Evolutionary conservation across 2,888 invertebrate genomes (phyloP).

Genomic region (Cheilosia impressa): DNA sequence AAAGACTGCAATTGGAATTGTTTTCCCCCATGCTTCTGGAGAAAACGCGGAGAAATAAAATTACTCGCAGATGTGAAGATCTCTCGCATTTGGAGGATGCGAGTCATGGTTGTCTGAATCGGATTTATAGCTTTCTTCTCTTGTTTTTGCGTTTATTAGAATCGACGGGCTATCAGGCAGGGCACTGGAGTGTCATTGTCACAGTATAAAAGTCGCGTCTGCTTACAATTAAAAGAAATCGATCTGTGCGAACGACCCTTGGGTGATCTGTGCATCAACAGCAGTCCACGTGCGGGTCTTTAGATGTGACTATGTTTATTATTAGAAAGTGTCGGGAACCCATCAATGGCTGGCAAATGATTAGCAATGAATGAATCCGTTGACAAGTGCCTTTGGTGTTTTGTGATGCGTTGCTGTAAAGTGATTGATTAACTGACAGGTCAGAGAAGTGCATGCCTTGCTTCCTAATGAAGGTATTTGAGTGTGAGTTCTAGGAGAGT

Average conservation of each 20-base stretch:
- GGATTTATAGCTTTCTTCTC: constrained; percentile 58
- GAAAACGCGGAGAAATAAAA: constrained; percentile 30
- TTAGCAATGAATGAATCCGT: constrained; percentile 27
- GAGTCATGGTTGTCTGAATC: constrained; percentile 59
- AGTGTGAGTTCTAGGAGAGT: not conserved
- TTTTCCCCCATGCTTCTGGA: constrained; percentile 15
- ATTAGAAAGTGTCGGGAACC: constrained; percentile 12
- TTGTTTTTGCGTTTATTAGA: constrained; percentile 20
- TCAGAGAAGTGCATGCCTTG: not conserved
- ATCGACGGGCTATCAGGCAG: constrained; percentile 33
- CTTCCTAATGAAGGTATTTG: not conserved
- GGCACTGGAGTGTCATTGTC: constrained; percentile 46
- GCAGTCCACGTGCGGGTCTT: constrained; percentile 4
- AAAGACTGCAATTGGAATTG: constrained; percentile 43
- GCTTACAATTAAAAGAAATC: constrained; percentile 28
- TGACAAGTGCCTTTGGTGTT: not conserved
- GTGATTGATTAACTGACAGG: constrained; percentile 23
- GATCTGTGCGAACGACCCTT: constrained; percentile 21
- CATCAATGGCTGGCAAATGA: not conserved
- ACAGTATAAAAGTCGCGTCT: constrained; percentile 11
- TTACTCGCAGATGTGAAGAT: constrained; percentile 53
- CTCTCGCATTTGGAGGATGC: constrained; percentile 6
- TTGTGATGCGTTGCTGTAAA: constrained; percentile 1
- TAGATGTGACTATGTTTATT: constrained; percentile 31
- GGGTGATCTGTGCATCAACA: constrained; percentile 12